Percentiles rank a stretch among this genome's conserved stretches.
Conservation (phyloP, 2,797 vertebrate genomes). For the Bryconaethiops microstoma region DNA sequence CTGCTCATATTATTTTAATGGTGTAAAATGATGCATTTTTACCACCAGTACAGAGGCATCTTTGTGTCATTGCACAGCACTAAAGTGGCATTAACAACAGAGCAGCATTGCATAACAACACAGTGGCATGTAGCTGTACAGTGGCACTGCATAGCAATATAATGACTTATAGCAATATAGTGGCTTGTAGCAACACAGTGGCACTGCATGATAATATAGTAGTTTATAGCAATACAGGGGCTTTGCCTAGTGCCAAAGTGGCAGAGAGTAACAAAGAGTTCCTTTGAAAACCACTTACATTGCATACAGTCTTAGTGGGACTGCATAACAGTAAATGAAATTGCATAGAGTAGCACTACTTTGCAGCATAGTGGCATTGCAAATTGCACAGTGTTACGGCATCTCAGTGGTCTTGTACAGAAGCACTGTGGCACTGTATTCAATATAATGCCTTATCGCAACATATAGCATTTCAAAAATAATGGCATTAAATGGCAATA, state of each 20-base stretch:
- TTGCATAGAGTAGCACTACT: neutral
- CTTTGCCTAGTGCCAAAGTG: neutral
- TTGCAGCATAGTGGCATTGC: neutral
- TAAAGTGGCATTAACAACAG: too few relatives aligned
- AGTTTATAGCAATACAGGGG: neutral
- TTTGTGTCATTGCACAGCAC: neutral
- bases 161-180: neutral
- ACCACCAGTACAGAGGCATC: too few relatives aligned
- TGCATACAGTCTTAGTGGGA: neutral
- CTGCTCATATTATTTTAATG: neutral
- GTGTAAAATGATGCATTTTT: neutral
- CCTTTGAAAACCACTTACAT: too few relatives aligned
- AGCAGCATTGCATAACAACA: neutral
- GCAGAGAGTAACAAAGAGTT: neutral
- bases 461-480: neutral
- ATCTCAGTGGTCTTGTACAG: neutral
- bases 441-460: too few relatives aligned
- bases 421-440: neutral
- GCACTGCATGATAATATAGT: neutral
- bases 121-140: neutral
- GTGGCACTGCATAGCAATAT: neutral
- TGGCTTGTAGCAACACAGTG: neutral
- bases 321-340: neutral
- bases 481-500: neutral
- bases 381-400: too few relatives aligned